Percentiles rank a stretch among this genome's conserved stretches.
Evolutionary conservation across 1,140 invertebrate species (phyloP).

Genomic region (Brachionus plicatilis): DNA sequence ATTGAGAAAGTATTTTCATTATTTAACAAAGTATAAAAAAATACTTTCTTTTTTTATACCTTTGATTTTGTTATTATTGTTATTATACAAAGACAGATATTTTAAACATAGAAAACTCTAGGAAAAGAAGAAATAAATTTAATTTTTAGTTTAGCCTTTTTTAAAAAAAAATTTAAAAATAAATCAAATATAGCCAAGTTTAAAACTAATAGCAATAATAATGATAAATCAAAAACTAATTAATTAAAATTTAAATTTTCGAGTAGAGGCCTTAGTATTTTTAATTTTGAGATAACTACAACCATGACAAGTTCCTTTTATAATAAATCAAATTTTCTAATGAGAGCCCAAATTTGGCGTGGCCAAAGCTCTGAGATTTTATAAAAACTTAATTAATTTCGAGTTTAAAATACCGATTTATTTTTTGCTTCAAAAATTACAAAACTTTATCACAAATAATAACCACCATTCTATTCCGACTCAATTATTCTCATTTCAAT

Average conservation of each 20-base stretch:
- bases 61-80: conserved; percentile 22
- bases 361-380: conserved; percentile 21
- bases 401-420: background rate
- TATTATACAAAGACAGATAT: conserved; percentile 36
- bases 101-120: conserved; percentile 26
- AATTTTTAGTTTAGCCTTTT: background rate
- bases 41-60: conserved; percentile 22
- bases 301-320: conserved; percentile 20
- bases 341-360: background rate
- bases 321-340: conserved; percentile 9
- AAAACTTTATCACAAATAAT: background rate
- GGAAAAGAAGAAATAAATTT: conserved; percentile 24
- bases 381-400: background rate
- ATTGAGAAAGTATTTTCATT: conserved; percentile 6
- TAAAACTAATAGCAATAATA: conserved; percentile 33
- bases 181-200: conserved; percentile 14
- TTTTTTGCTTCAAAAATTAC: background rate
- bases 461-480: background rate
- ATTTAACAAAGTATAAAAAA: background rate
- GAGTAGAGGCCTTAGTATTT: conserved; percentile 16
- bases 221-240: conserved; percentile 36
- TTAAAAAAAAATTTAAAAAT: background rate
- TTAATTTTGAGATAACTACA: conserved; percentile 33
- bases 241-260: background rate
- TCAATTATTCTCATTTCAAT: background rate